A percentile compares a stretch with the other conserved stretches of the same genome.
Conservation (phyloP, 2,888 invertebrate species). For the Halocaridina rubra region DNA sequence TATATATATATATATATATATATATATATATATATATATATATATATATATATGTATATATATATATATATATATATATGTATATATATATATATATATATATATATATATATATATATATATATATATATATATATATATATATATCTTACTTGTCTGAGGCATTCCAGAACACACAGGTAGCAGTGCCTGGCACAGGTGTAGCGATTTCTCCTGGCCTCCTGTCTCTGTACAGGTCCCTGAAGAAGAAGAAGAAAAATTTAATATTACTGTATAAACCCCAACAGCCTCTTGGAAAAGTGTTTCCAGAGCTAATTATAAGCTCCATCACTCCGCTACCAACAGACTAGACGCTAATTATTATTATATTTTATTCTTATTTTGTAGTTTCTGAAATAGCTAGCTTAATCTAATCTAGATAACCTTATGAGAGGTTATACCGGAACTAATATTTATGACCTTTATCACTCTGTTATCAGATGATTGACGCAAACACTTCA, state of each 20-base stretch:
- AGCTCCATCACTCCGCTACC: no score
- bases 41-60: not conserved
- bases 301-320: no score
- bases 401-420: no score
- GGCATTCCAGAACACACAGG: conserved; percentile 34
- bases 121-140: not conserved
- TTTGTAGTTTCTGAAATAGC: no score
- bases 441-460: no score
- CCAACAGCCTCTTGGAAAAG: no score
- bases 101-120: not conserved
- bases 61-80: not conserved
- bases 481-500: no score
- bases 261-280: no score
- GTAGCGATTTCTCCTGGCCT: conserved; percentile 9
- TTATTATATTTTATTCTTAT: no score
- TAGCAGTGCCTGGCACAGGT: conserved; percentile 20
- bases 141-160: not conserved
- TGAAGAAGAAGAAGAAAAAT: not conserved
- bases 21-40: not conserved
- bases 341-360: no score
- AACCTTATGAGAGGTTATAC: no score
- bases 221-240: conserved; percentile 18
- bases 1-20: not conserved
- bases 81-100: not conserved
- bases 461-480: no score